Base-by-base conservation (phyloP, 2,888 invertebrate genomes). In the Aspidiotus rigidus region DNA sequence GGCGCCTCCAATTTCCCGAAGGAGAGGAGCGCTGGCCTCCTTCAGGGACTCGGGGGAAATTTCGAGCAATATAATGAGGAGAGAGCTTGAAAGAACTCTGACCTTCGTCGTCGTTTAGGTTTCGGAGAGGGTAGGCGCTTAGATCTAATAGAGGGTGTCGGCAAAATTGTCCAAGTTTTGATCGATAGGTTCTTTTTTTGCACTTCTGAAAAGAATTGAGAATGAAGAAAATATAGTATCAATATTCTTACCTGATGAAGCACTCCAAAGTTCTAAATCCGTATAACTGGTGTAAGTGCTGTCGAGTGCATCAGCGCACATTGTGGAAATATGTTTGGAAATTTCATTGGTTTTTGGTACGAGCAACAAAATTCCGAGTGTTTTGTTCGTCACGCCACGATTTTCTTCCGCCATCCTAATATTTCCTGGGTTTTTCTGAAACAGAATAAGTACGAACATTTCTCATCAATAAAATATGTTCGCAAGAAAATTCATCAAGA, bases 381-480 rank as follows among this genome's bases (percentile, higher is more conserved):
- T 88, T 73, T 87, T 86, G 77, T 88, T 90, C 62, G 89, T 87
- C 77, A 88, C 86, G 5, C 92, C 92, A 73, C 86, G 85, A 76
- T 94, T 93, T 75, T 94, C 93, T 77, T 96, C 96, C 0, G 95
- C 93, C 0, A 87, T 86, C 44, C 96, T 83, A 55, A 94, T 86
- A 15, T 92, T 90, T 71, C 89, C 89, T 7, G 92, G 90, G 80
- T 93, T 93, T 79, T 85, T 85, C 75, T 76, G 72, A 57, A 73
- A 71, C 61, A 69, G 49, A 66, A 66, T 28, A 28, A 28, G 1
- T 28, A 28, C 28, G 28, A 28, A 28, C 28, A 28, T 28, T 5
- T 3, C 28, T 28, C 28, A 28, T 28, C 28, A 28, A 28, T n/a
- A 5, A 28, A 5, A 28, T 28, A 28, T 28, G 1, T 28, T 3